Percentiles rank a stretch among this genome's conserved stretches.
Conservation (phyloP, 2,113 vertebrate genomes). For the rat (Rattus norvegicus) region GRCr8 NC_086033.1:73915001-73915500, state of each 20-base stretch:
- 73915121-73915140: not conserved
- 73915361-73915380: too few species aligned
- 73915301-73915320: not conserved
- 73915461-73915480: not conserved
- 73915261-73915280: too few species aligned
- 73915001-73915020: not conserved
- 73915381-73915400: not conserved
- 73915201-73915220: too few species aligned
- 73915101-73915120: not conserved
- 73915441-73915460: not conserved
- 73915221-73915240: accelerated
- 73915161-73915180: too few species aligned
- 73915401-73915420: too few species aligned
- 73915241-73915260: too few species aligned
- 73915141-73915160: not conserved
- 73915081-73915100: not conserved
- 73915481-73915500: not conserved
- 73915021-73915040: not conserved
- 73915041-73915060: not conserved
- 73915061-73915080: not conserved
- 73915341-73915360: not conserved
- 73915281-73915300: not conserved
- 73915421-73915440: not conserved
- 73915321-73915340: not conserved
- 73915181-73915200: too few species aligned